Conservation (phyloP, 37 sponge, comb jelly and placozoan species). For the Trichoplax adhaerens region DNA sequence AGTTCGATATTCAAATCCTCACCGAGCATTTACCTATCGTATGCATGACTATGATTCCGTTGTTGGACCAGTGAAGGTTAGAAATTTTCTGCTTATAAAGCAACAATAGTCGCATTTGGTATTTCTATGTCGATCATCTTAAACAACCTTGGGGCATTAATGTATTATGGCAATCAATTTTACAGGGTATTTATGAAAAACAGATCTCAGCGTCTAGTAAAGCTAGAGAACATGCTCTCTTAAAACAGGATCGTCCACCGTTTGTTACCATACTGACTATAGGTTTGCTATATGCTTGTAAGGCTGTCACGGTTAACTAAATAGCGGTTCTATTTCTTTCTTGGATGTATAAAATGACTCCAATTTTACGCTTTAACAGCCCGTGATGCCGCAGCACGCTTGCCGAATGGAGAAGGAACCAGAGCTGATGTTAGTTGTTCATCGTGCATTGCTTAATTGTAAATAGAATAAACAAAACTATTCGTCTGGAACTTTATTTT, state of each 20-base stretch:
- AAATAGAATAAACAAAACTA: constrained; percentile 10
- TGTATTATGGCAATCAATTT: neutral
- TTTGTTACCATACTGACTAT: constrained; percentile 82
- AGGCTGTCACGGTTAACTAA: too few species aligned
- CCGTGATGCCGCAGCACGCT: constrained; percentile 67
- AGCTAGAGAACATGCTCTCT: constrained; percentile 65
- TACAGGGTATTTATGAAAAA: constrained; percentile 31
- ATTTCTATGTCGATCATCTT: neutral
- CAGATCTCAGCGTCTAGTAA: constrained; percentile 23
- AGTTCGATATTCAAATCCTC: constrained; percentile 44
- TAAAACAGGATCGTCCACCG: constrained; percentile 53
- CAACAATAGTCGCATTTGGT: neutral
- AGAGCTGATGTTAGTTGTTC: constrained; percentile 51
- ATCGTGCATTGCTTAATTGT: neutral
- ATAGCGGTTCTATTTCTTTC: too few species aligned
- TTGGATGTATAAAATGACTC: too few species aligned
- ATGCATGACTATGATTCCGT: constrained; percentile 42
- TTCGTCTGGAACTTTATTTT: constrained; percentile 10
- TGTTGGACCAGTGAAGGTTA: constrained; percentile 76
- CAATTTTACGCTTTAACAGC: constrained; percentile 11
- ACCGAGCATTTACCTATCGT: constrained; percentile 53
- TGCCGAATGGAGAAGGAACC: constrained; percentile 83
- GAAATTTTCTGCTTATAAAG: neutral
- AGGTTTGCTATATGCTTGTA: constrained; percentile 15
- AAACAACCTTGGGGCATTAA: neutral